These are phyloP conservation scores for Operophtera brumata DNA, from an alignment of 2,888 invertebrate genomes.

Conservation along the genomic window DNA sequence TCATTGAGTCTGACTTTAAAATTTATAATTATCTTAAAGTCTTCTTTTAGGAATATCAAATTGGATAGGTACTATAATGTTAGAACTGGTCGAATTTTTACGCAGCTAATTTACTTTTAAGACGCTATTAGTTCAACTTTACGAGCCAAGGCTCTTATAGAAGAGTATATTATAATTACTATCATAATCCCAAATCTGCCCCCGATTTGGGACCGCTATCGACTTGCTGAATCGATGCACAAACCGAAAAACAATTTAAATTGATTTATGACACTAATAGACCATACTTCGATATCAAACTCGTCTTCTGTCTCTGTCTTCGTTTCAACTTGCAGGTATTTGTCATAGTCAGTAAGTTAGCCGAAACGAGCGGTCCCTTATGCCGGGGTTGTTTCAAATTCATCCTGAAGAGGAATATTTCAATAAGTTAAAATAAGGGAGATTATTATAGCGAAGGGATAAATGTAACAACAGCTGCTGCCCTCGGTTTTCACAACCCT, in stretches of 20 bases:
- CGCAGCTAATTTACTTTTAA: conserved; percentile 19
- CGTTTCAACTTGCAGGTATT: no score
- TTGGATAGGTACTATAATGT: conserved; percentile 5
- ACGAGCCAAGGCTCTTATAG: conserved; percentile 21
- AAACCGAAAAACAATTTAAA: no score
- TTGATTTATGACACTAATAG: no score
- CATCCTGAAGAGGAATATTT: conserved; percentile 15
- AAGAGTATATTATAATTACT: conserved; percentile 23
- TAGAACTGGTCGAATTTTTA: conserved; percentile 19
- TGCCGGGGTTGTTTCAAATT: neutral
- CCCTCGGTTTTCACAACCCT: neutral
- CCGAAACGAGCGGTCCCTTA: no score
- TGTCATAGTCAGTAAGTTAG: no score
- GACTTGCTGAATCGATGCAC: no score
- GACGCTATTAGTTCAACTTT: conserved; percentile 19
- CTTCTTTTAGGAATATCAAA: conserved; percentile 6
- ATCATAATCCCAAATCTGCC: conserved; percentile 20
- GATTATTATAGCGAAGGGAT: neutral
- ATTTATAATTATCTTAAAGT: neutral
- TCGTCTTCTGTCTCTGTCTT: no score
- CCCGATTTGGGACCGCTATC: no score
- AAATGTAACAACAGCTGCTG: neutral
- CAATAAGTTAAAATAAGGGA: conserved; percentile 14
- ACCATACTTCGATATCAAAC: no score
- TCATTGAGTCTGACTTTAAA: no score